phyloP scores from a whole-genome alignment of 1,140 invertebrate species.

The Linepithema humile region DNA sequence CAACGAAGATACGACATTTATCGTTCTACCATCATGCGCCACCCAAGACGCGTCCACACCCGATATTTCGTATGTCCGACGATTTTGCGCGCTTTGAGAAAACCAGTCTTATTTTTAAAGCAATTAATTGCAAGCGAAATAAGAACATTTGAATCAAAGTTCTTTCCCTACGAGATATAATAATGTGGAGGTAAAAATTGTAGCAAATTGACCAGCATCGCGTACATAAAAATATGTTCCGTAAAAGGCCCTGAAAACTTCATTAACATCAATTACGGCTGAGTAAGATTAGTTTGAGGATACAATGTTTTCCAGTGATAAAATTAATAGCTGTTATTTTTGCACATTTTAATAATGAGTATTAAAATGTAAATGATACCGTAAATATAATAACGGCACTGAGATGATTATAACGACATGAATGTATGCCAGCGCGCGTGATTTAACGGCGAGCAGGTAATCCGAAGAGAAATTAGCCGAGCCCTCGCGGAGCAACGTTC shows the following conservation, averaged over 20 bases:
- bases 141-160: neutral
- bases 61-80: slow-evolving; percentile 20
- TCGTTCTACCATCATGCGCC: slow-evolving; percentile 22
- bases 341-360: neutral
- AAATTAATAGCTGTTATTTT: neutral
- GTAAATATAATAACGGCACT: neutral
- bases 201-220: too few species aligned
- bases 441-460: slow-evolving; percentile 14
- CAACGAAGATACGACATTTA: slow-evolving; percentile 39
- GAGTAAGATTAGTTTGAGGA: neutral
- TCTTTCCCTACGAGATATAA: neutral
- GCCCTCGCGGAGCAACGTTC: neutral
- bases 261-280: neutral
- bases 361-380: neutral
- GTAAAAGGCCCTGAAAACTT: neutral
- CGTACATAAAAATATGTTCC: neutral
- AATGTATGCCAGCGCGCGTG: neutral
- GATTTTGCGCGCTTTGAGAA: neutral
- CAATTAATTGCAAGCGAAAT: neutral
- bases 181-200: neutral
- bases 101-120: slow-evolving; percentile 26
- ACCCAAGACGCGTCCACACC: slow-evolving; percentile 41
- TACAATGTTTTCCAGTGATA: neutral
- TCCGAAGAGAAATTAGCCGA: neutral
- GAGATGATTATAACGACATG: slow-evolving; percentile 8